These are phyloP conservation scores for Tenthredo notha DNA, from an alignment of 2,888 invertebrate species.

Conservation along the genomic window DNA sequence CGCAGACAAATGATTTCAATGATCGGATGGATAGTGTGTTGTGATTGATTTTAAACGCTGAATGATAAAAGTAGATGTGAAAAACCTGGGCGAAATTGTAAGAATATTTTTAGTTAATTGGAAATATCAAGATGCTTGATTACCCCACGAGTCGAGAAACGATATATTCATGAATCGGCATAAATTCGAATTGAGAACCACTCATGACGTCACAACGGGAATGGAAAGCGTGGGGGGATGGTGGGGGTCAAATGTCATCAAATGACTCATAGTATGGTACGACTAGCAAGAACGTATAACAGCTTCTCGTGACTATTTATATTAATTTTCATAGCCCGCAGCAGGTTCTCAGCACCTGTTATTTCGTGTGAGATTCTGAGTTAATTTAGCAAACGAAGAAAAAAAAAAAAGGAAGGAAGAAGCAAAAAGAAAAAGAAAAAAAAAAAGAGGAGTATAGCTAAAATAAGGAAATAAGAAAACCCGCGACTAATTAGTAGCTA, in stretches of 20 bases:
- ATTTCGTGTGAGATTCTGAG: background rate
- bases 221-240: constrained; percentile 58
- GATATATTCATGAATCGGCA: background rate
- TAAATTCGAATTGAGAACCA: constrained; percentile 63
- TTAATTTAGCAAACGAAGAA: background rate
- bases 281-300: constrained; percentile 50
- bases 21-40: background rate
- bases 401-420: background rate
- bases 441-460: background rate
- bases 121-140: background rate
- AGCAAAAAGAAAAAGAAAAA: background rate
- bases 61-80: background rate
- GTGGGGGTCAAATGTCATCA: constrained; percentile 74
- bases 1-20: background rate
- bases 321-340: constrained; percentile 9
- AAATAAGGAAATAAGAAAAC: constrained; percentile 12
- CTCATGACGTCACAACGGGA: constrained; percentile 59
- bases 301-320: constrained; percentile 19
- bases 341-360: background rate
- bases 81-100: background rate
- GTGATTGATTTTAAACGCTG: background rate
- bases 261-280: constrained; percentile 66
- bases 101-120: background rate
- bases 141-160: background rate
- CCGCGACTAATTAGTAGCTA: constrained; percentile 12